Base-by-base conservation (phyloP, 35 echinoderm and acorn worm genomes). In the Ptychodera flava region DNA sequence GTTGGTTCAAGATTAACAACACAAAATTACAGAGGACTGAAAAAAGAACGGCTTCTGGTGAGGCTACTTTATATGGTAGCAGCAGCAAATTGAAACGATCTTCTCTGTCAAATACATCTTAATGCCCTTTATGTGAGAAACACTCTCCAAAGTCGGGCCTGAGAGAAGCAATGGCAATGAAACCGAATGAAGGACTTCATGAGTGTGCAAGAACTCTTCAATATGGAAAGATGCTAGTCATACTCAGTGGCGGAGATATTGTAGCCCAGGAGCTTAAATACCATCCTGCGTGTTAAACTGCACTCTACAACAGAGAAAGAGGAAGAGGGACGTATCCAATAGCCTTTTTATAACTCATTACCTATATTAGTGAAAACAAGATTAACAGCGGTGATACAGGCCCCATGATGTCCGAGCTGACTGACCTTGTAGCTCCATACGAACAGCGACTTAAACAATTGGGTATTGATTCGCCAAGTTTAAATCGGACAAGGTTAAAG, bases 401-500 rank as follows among this genome's bases (percentile, higher is more conserved):
- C n/a, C n/a, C n/a, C n/a, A n/a, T n/a, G n/a, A n/a, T n/a, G n/a
- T n/a, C n/a, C n/a, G n/a, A n/a, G n/a, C n/a, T n/a, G n/a, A n/a
- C n/a, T 31, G 78, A 87, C 12, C 28, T 83, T 27, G 15, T 35
- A 0, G 28, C 1, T 16, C 77, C 81, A 35, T 87, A 87, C 76
- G 81, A 31, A 33, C 15, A 82, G 32, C 1, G n/a, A n/a, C n/a
- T n/a, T n/a, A n/a, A n/a, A n/a, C n/a, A n/a, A n/a, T n/a, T n/a
- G n/a, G n/a, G n/a, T 83, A 31, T 35, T 16, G 80, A 34, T 30
- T 16, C 79, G 27, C 78, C 77, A 28, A 80, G 29, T 30, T 32
- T 88, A 78, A 85, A 88, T 29, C 1, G 78, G 16, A 88, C 87
- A 31, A 28, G 78, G 38, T 32, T 88, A 31, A 88, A 88, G 79